phyloP scores from a whole-genome alignment of 2,113 vertebrate genomes.

The Oriolus oriolus region DNA sequence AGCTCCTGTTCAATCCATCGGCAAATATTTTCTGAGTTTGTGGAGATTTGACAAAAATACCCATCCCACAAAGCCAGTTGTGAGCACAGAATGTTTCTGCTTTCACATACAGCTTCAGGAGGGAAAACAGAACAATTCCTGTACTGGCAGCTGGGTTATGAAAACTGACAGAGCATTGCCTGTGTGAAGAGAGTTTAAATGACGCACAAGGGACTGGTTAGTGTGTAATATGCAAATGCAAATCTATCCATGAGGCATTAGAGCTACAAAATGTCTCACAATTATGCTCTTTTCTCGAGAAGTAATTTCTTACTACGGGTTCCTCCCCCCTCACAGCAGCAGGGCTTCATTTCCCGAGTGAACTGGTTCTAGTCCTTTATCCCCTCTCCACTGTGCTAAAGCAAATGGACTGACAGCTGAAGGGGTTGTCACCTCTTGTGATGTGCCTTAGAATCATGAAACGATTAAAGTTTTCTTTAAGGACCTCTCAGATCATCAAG shows the following conservation, averaged over 20 bases:
- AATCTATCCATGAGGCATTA: neutral
- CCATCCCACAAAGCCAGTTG: neutral
- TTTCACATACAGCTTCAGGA: neutral
- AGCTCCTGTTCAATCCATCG: neutral
- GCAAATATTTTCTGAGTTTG: neutral
- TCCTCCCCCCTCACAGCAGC: neutral
- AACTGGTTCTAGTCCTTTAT: neutral
- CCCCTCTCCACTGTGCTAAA: neutral
- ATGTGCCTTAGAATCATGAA: neutral
- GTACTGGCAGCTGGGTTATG: constrained; percentile 19
- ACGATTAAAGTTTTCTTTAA: neutral
- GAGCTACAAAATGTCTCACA: constrained; percentile 22
- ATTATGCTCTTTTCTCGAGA: neutral
- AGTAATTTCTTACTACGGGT: neutral
- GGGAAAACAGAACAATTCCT: constrained; percentile 18
- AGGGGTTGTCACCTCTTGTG: neutral
- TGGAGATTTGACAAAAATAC: neutral
- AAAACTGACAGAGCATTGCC: constrained; percentile 24
- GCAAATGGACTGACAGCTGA: neutral
- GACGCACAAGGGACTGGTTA: constrained; percentile 23
- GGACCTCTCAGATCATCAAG: neutral
- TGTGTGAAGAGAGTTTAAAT: constrained; percentile 9
- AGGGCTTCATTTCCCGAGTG: neutral
- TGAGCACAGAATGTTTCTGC: neutral
- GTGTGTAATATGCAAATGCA: constrained; percentile 32